These are phyloP conservation scores for Phrynocephalus guinanensis DNA, from an alignment of 2,797 vertebrate genomes.

Conservation along the genomic window DNA sequence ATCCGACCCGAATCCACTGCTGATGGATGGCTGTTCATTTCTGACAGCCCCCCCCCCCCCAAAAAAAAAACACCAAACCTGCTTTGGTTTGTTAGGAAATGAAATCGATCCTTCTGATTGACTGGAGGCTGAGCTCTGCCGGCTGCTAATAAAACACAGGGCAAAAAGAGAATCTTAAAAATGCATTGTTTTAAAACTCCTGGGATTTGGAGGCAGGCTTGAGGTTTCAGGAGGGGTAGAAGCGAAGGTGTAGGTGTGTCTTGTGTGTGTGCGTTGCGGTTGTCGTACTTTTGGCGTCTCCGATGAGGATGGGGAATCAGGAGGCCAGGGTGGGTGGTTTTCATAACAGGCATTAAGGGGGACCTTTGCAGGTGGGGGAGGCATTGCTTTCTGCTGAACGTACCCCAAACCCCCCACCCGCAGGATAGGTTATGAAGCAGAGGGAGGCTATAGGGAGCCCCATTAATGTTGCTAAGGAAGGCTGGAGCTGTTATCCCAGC, in stretches of 20 bases:
- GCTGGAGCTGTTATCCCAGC: conserved; percentile 57
- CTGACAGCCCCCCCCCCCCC: too few relatives aligned
- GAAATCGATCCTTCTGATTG: neutral
- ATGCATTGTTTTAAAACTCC: neutral
- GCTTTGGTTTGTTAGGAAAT: neutral
- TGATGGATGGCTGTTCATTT: neutral
- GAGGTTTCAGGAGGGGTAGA: neutral
- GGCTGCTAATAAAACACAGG: neutral
- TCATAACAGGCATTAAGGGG: too few relatives aligned
- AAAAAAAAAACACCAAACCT: neutral
- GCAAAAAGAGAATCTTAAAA: conserved; percentile 1
- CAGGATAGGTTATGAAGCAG: neutral
- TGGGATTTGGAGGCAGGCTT: neutral
- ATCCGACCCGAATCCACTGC: neutral
- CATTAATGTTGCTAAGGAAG: neutral
- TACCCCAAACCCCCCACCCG: neutral
- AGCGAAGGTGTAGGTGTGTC: too few relatives aligned
- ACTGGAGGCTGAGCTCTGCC: neutral
- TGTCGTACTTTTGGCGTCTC: neutral
- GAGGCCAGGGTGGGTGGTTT: neutral
- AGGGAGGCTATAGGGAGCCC: neutral
- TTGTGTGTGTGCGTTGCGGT: neutral
- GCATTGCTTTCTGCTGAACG: too few relatives aligned
- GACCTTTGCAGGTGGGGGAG: too few relatives aligned
- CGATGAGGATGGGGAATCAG: too few relatives aligned